Conservation (phyloP, 1,140 invertebrate species). For the Drosophila baimaii region DNA sequence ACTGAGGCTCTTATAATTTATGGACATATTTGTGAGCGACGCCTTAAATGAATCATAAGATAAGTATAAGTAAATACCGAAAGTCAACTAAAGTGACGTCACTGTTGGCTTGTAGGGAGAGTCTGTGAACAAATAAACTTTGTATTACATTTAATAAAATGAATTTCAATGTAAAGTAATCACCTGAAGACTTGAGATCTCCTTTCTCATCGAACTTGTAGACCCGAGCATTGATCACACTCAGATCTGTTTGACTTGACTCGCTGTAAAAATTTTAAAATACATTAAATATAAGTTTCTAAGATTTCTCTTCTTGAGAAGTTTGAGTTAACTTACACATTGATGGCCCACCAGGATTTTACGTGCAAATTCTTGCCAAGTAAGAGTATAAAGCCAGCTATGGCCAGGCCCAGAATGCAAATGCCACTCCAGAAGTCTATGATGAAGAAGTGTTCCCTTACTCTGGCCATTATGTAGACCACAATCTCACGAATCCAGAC, state of each 20-base stretch:
- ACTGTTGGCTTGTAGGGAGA: slow-evolving; percentile 70
- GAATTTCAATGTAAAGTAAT: background rate
- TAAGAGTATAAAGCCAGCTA: slow-evolving; percentile 66
- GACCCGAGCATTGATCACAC: slow-evolving; percentile 71
- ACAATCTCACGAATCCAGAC: slow-evolving; percentile 77
- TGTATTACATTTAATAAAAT: background rate
- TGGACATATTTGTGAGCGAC: slow-evolving; percentile 13
- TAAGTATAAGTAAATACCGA: slow-evolving; percentile 5
- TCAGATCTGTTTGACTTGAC: slow-evolving; percentile 71
- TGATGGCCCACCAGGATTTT: slow-evolving; percentile 73
- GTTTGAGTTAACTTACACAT: slow-evolving; percentile 65
- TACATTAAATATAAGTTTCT: too few species aligned
- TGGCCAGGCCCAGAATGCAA: slow-evolving; percentile 67
- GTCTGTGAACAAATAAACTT: slow-evolving; percentile 27
- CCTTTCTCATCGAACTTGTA: slow-evolving; percentile 75
- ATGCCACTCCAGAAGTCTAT: slow-evolving; percentile 81
- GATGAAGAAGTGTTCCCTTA: slow-evolving; percentile 76
- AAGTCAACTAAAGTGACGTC: slow-evolving; percentile 60
- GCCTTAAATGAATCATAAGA: slow-evolving; percentile 25
- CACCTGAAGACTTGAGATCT: slow-evolving; percentile 65
- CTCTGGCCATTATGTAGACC: slow-evolving; percentile 67
- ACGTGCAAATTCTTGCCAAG: slow-evolving; percentile 72
- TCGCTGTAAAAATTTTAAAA: slow-evolving; percentile 38
- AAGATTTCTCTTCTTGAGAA: background rate
- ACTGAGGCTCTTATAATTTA: slow-evolving; percentile 3